phyloP scores from a whole-genome alignment of 2,113 vertebrate species.

The Hemiprocne comata region DNA sequence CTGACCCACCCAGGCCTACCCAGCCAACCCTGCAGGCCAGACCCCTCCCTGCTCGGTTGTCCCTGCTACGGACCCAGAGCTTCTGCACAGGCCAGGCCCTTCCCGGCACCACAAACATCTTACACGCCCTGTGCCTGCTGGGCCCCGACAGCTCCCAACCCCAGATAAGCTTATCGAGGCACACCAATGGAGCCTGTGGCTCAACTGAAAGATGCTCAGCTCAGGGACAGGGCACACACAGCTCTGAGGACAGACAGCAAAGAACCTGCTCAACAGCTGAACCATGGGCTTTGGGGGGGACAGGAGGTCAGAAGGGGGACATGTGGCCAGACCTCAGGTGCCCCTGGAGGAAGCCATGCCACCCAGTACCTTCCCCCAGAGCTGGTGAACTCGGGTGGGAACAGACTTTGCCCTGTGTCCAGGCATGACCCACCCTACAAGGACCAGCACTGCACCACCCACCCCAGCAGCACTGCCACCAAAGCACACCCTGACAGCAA shows the following conservation, averaged over 20 bases:
- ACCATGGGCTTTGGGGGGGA: background rate
- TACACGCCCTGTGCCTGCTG: rapidly evolving
- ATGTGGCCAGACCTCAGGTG: background rate
- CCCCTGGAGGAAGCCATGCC: background rate
- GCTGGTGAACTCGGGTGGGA: background rate
- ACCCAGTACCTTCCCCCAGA: background rate
- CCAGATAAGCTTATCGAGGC: background rate
- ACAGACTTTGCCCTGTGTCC: too few relatives aligned
- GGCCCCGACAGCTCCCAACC: rapidly evolving
- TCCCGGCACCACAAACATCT: rapidly evolving
- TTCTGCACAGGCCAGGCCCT: rapidly evolving
- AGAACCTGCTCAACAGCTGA: background rate
- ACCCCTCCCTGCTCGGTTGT: background rate
- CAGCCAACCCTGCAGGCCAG: too few relatives aligned
- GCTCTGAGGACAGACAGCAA: background rate
- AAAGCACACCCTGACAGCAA: background rate
- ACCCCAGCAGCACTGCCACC: background rate
- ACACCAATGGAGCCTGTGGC: background rate
- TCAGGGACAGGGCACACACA: rapidly evolving
- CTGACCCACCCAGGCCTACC: background rate
- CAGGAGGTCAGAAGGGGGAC: rapidly evolving
- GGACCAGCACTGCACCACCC: background rate
- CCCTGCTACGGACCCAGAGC: background rate
- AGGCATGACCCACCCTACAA: too few relatives aligned
- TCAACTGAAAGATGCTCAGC: background rate